Conservation (phyloP, 2,797 vertebrate species). For the Euthynnus affinis region DNA sequence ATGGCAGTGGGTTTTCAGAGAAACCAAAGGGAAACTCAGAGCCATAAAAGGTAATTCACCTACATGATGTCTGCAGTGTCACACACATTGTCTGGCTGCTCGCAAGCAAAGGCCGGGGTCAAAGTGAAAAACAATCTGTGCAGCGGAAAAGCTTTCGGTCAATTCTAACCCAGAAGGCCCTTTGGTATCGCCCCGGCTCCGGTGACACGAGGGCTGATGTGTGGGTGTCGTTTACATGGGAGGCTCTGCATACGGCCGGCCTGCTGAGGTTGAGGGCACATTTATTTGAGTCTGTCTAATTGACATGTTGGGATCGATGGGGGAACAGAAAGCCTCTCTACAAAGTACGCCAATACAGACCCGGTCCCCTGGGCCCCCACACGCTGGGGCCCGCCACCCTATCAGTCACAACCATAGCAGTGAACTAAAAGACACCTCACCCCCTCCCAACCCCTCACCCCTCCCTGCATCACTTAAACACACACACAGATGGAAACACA, state of each 20-base stretch:
- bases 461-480: slow-evolving; percentile 65
- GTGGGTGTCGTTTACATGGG: slow-evolving; percentile 79
- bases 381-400: slow-evolving; percentile 70
- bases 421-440: slow-evolving; percentile 69
- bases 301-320: slow-evolving; percentile 84
- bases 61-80: slow-evolving; percentile 29
- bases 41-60: slow-evolving; percentile 51
- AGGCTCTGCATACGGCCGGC: slow-evolving; percentile 59
- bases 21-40: slow-evolving; percentile 52
- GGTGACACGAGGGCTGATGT: slow-evolving; percentile 65
- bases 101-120: slow-evolving; percentile 60
- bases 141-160: slow-evolving; percentile 72
- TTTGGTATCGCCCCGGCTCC: slow-evolving; percentile 65
- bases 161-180: slow-evolving; percentile 68
- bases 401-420: slow-evolving; percentile 80
- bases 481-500: slow-evolving; percentile 47
- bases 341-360: slow-evolving; percentile 76
- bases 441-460: slow-evolving; percentile 35
- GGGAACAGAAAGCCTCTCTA: slow-evolving; percentile 78
- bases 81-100: slow-evolving; percentile 41
- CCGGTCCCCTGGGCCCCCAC: slow-evolving; percentile 73
- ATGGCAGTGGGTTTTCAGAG: slow-evolving; percentile 41
- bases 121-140: slow-evolving; percentile 81
- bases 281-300: slow-evolving; percentile 86
- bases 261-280: slow-evolving; percentile 76